A percentile compares a stretch with the other conserved stretches of the same genome.
Conservation (phyloP, 2,113 vertebrate genomes). For the Menidia beryllina region DNA sequence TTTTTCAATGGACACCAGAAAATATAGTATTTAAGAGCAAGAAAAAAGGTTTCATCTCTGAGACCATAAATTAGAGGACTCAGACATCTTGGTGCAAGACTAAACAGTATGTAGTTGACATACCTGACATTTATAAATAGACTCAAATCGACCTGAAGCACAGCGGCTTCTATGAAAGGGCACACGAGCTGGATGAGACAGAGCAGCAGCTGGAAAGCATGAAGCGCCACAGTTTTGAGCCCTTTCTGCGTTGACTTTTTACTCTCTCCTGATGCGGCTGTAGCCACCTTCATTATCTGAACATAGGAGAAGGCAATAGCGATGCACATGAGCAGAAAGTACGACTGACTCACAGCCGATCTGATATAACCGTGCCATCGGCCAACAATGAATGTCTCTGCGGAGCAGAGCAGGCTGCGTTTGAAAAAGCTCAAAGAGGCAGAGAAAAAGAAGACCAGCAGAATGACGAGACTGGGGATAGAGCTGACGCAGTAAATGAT, state of each 20-base stretch:
- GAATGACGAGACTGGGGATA: constrained; percentile 12
- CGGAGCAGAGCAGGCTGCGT: neutral
- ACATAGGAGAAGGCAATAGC: constrained; percentile 53
- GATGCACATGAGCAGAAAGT: constrained; percentile 55
- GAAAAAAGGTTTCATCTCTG: constrained; percentile 50
- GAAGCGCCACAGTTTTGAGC: constrained; percentile 57
- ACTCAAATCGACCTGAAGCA: constrained; percentile 12
- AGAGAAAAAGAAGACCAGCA: constrained; percentile 20
- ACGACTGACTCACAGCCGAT: constrained; percentile 17
- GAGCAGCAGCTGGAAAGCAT: constrained; percentile 62
- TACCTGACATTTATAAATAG: constrained; percentile 23
- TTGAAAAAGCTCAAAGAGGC: neutral
- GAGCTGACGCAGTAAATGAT: constrained; percentile 53
- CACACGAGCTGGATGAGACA: constrained; percentile 56
- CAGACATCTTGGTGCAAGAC: constrained; percentile 45
- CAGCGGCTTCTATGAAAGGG: constrained; percentile 51
- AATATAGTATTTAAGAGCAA: constrained; percentile 36
- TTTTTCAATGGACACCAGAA: constrained; percentile 20
- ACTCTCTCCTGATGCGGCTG: constrained; percentile 38
- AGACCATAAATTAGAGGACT: constrained; percentile 65
- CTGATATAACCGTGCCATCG: constrained; percentile 52
- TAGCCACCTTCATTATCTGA: constrained; percentile 63
- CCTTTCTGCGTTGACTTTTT: constrained; percentile 48
- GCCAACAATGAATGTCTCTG: constrained; percentile 17
- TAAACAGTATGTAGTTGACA: constrained; percentile 48